Base-by-base conservation (phyloP, 53 echinoderm and acorn worm genomes). In the Apostichopus leukothele region DNA sequence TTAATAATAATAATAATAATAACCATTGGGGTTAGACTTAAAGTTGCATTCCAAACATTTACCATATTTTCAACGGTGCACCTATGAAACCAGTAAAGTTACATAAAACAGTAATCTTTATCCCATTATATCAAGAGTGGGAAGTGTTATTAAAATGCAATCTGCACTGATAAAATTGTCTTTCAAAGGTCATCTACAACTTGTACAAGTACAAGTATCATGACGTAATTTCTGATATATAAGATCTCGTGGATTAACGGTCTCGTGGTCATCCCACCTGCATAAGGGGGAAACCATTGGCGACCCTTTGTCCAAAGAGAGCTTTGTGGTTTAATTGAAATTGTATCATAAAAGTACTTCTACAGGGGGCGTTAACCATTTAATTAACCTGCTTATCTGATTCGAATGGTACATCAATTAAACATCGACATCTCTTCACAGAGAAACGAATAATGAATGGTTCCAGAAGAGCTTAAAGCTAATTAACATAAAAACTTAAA, bases 401-500 rank as follows among this genome's bases (percentile, higher is more conserved):
- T 79, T 52, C 16, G 63, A 9, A 63, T 63, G 63, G 63, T 16
- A 16, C 63, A 63, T 63, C 63, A 11, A 63, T 63, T 63, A 63
- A 39, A 39, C 2, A 39, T 13, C 14, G 63, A 16, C 63, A 63
- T 63, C 11, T 63, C 63, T 16, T 13, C 13, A 61, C 6, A 63
- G 14, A 63, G 63, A 11, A 19, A 12, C 79, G 53, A 79, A 39
- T 79, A 51, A 79, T 19, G 16, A 79, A 53, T 10, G 53, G 51
- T 79, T 79, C 79, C 79, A 79, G n/a, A 79, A 79, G 79, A 8
- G 79, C 79, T 79, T 79, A 79, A 52, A 8, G 7, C 52, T 79
- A 79, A 79, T 79, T 79, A 79, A 51, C 39, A 27, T 52, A 79
- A 52, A 79, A 51, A 79, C 53, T 18, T 79, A 52, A 16, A 79